Evolutionary conservation across 2,888 invertebrate genomes (phyloP).

Genomic region (Nebria salina): DNA sequence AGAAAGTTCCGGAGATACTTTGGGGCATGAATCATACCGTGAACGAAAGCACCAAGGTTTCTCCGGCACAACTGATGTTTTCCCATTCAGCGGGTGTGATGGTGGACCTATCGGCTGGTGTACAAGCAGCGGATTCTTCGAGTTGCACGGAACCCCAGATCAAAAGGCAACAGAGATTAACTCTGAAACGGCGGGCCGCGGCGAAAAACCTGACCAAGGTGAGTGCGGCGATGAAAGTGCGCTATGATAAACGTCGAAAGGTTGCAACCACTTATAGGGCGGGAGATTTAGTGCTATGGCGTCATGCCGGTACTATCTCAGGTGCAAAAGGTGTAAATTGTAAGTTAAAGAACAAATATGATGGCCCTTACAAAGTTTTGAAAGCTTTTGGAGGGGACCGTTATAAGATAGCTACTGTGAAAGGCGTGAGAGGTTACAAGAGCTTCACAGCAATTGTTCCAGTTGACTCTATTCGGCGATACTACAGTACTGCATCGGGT

Average conservation of each 20-base stretch:
- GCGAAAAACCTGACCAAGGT: conserved; percentile 10
- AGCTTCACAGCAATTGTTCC: conserved; percentile 21
- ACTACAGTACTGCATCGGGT: neutral
- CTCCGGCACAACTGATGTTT: too few relatives aligned
- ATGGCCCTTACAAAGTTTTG: conserved; percentile 49
- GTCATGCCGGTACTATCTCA: conserved; percentile 37
- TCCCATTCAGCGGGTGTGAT: too few relatives aligned
- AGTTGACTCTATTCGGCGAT: conserved; percentile 35
- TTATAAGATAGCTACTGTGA: conserved; percentile 48
- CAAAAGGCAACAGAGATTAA: conserved; percentile 45
- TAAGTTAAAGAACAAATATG: conserved; percentile 49
- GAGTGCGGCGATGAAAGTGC: neutral
- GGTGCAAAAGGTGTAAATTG: conserved; percentile 48
- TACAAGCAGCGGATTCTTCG: too few relatives aligned
- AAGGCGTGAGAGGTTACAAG: conserved; percentile 46
- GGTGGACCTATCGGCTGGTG: too few relatives aligned
- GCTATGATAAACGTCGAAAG: conserved; percentile 38
- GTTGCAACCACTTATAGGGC: conserved; percentile 47
- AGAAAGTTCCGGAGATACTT: too few relatives aligned
- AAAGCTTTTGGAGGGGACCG: conserved; percentile 48
- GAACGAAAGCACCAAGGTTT: too few relatives aligned
- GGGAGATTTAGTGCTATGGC: conserved; percentile 50
- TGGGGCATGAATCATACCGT: too few relatives aligned
- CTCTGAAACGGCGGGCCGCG: conserved; percentile 6
- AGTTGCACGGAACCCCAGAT: too few relatives aligned